A percentile compares a stretch with the other conserved stretches of the same genome.
Evolutionary conservation across 2,888 invertebrate species (phyloP).

Genomic region (Epinotia bilunana): DNA sequence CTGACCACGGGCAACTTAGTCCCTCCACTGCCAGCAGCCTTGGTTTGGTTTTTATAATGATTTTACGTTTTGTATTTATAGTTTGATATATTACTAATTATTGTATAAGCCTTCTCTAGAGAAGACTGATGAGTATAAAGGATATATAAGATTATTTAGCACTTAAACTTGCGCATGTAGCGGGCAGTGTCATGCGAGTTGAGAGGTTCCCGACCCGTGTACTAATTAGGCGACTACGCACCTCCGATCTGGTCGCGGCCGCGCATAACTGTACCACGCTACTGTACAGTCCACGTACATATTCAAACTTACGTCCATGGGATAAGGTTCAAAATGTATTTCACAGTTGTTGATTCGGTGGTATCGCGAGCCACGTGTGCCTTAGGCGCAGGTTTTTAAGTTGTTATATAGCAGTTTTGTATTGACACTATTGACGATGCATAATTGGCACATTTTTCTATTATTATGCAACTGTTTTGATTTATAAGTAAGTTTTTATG

Average conservation of each 20-base stretch:
- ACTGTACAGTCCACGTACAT: background rate
- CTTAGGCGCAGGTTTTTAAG: background rate
- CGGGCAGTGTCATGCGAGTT: slow-evolving; percentile 26
- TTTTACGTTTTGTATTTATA: too few relatives aligned
- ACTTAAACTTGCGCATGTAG: background rate
- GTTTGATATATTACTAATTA: too few relatives aligned
- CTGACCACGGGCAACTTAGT: too few relatives aligned
- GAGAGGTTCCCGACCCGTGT: slow-evolving; percentile 41
- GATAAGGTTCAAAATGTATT: background rate
- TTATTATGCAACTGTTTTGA: too few relatives aligned
- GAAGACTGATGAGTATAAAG: too few relatives aligned
- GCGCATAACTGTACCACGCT: slow-evolving; percentile 28
- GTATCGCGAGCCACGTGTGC: background rate
- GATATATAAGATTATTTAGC: background rate
- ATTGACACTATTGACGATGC: background rate
- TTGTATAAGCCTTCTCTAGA: too few relatives aligned
- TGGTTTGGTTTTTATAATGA: too few relatives aligned
- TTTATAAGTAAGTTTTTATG: too few relatives aligned
- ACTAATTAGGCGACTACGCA: slow-evolving; percentile 35
- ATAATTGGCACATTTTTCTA: background rate
- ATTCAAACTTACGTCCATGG: background rate
- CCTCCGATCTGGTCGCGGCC: slow-evolving; percentile 23
- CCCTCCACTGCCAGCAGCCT: too few relatives aligned
- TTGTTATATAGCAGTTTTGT: background rate
- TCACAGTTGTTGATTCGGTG: background rate